Conservation (phyloP, 2,888 invertebrate species). For the Meliscaeva auricollis region DNA sequence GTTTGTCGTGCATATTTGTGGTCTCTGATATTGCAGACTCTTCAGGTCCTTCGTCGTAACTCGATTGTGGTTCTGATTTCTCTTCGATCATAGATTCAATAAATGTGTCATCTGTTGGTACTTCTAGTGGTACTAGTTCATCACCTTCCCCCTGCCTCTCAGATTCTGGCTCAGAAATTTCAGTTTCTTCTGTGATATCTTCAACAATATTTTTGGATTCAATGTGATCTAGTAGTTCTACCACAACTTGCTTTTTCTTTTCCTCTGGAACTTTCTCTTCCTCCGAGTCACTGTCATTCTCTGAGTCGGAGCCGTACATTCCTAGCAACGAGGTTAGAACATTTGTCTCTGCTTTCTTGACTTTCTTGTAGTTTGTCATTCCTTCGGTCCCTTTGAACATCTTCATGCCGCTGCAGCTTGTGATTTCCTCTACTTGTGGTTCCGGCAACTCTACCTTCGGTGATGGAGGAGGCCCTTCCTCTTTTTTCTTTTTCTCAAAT, state of each 20-base stretch:
- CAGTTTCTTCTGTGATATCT: background rate
- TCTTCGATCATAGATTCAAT: background rate
- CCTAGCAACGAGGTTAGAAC: conserved; percentile 79
- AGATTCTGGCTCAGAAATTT: background rate
- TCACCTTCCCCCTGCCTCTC: background rate
- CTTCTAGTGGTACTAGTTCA: background rate
- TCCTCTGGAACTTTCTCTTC: conserved; percentile 37
- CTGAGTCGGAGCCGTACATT: conserved; percentile 82
- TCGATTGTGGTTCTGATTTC: background rate
- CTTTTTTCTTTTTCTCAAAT: conserved; percentile 25
- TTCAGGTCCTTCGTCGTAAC: conserved; percentile 57
- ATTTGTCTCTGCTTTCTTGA: conserved; percentile 73
- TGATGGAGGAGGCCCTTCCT: background rate
- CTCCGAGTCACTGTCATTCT: conserved; percentile 62
- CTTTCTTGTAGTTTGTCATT: conserved; percentile 79
- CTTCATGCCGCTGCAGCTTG: background rate
- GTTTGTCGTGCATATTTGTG: background rate
- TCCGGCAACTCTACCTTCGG: background rate
- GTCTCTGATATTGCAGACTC: background rate
- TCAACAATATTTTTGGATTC: no score
- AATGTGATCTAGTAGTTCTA: no score
- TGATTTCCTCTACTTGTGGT: conserved; percentile 23
- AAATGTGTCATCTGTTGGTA: no score
- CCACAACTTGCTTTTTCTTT: background rate
- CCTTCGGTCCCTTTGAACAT: conserved; percentile 80